Base-by-base conservation (phyloP, 2,113 vertebrate genomes). In the Columba livia region DNA sequence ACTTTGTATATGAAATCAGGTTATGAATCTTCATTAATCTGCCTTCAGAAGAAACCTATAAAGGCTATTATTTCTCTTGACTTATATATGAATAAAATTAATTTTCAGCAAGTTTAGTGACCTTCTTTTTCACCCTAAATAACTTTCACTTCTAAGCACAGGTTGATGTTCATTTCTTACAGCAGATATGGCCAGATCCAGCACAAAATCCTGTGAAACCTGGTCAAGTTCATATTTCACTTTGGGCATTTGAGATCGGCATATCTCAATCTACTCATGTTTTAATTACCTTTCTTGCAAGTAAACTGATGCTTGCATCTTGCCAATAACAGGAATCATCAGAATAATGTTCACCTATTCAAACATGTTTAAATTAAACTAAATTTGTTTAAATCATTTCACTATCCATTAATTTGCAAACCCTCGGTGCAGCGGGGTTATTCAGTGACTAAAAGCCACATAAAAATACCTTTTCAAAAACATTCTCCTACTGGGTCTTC, bases 11-110 rank as follows among this genome's bases (percentile, higher is more conserved):
- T 5, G 31, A 93, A 54, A 78, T n/a, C 23, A 87, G 53, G n/a
- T 83, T 79, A 78, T 15, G 67, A 80, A 18, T 53, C 71, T 67
- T 93, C 50, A 90, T 89, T 88, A 90, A 80, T 87, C 74, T 95
- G 64, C 72, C 32, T 65, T 75, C 36, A 71, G 17, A 90, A 50
- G 38, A 67, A 81, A 69, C 5, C 36, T 90, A 50, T 24, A 94
- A 95, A 26, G 48, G 14, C 31, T 86, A 61, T 80, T 79, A 65
- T 56, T 93, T 75, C 9, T 75, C 53, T 40, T 65, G 3, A 3
- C 53, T 81, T 58, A 3, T 31, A 31, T 14, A 75, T 15, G 16
- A 71, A 88, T 25, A 85, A 82, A 80, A 66, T 25, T 2, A 66
- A 58, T 82, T 79, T 75, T 9, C 66, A 85, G 16, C 5, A 67